Conservation (phyloP, 92 coral and sea anemone species). For the Metridium senile region DNA sequence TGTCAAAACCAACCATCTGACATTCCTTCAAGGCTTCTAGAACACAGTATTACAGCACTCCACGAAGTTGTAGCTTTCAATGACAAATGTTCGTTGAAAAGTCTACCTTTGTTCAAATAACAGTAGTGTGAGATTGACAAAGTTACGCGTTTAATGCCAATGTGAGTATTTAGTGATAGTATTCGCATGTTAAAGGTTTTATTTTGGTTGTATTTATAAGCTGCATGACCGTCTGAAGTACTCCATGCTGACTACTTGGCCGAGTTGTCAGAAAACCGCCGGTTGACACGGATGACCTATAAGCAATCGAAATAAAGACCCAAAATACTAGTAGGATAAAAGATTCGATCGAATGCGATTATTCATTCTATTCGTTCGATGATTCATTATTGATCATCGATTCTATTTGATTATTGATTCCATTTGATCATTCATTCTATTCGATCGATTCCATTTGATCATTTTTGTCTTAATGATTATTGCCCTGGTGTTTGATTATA, state of each 20-base stretch:
- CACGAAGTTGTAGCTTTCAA: background rate
- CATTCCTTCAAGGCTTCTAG: background rate
- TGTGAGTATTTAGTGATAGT: background rate
- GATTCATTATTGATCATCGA: background rate
- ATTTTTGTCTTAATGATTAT: too few species aligned
- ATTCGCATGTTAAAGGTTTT: background rate
- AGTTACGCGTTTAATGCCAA: background rate
- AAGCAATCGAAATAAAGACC: background rate
- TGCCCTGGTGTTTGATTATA: too few species aligned
- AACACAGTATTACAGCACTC: background rate
- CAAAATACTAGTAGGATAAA: background rate
- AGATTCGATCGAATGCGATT: background rate
- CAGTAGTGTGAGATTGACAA: background rate
- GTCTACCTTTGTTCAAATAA: background rate
- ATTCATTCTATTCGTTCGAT: background rate
- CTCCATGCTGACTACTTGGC: background rate
- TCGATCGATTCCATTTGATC: background rate
- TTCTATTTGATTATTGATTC: background rate
- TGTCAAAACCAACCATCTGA: background rate
- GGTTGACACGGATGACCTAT: conserved; percentile 1
- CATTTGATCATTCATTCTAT: background rate
- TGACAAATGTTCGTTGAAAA: background rate
- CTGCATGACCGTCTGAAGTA: background rate
- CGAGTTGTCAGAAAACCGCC: background rate
- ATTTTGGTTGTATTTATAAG: background rate